These are phyloP conservation scores for Sebastes kiyomatsui DNA, from an alignment of 2,797 vertebrate genomes.

Conservation along the genomic window DNA sequence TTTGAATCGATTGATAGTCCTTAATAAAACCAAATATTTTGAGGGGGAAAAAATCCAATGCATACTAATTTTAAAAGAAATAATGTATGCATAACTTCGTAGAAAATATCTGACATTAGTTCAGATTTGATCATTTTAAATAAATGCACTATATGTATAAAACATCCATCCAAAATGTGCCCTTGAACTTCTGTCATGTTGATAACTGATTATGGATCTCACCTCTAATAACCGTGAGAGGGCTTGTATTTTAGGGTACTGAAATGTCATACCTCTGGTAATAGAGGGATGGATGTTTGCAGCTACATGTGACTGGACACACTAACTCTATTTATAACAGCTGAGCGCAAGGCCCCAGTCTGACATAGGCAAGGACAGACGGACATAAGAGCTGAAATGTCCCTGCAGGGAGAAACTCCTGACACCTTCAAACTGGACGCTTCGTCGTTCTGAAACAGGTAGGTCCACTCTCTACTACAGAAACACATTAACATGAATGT, in stretches of 20 bases:
- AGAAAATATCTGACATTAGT: not conserved
- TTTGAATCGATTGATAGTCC: too few species aligned
- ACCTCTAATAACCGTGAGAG: conserved; percentile 12
- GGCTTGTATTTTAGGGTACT: conserved; percentile 54
- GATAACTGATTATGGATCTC: conserved; percentile 14
- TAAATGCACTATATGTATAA: not conserved
- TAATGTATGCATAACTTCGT: not conserved
- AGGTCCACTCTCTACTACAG: conserved; percentile 14
- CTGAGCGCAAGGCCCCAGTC: conserved; percentile 48
- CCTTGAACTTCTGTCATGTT: not conserved
- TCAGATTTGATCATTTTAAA: not conserved
- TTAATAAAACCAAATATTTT: not conserved
- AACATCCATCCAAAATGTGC: not conserved
- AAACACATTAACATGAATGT: not conserved
- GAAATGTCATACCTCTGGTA: conserved; percentile 67
- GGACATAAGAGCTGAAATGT: conserved; percentile 58
- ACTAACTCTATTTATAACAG: conserved; percentile 82
- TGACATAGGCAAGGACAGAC: conserved; percentile 73
- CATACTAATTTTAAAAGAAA: not conserved
- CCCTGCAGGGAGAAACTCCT: conserved; percentile 43
- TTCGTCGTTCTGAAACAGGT: conserved; percentile 63
- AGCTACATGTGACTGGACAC: conserved; percentile 80
- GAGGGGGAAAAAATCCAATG: not conserved
- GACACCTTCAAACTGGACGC: conserved; percentile 50
- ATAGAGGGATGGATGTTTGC: conserved; percentile 43